These are phyloP conservation scores for Symphodus melops DNA, from an alignment of 2,113 vertebrate species.

Conservation along the genomic window DNA sequence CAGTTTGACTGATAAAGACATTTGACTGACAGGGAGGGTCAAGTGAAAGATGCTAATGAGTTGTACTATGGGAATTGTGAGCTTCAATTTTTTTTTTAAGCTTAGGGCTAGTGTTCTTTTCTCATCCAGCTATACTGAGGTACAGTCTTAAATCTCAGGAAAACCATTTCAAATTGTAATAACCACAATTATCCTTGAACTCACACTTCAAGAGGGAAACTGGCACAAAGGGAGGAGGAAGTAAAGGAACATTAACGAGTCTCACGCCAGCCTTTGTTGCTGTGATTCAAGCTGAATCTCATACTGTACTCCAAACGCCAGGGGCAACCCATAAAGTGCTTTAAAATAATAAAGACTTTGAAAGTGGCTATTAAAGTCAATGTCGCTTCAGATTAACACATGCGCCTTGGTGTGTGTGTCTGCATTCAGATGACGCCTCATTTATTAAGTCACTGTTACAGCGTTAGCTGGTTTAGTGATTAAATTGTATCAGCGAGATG, in stretches of 20 bases:
- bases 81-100: background rate
- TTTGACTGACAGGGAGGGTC: background rate
- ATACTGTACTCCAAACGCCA: conserved; percentile 25
- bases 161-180: conserved; percentile 23
- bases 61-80: background rate
- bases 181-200: conserved; percentile 10
- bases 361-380: conserved; percentile 71
- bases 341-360: conserved; percentile 73
- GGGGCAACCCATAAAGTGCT: conserved; percentile 58
- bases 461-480: conserved; percentile 7
- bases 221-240: background rate
- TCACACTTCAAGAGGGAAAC: conserved; percentile 10
- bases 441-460: conserved; percentile 41
- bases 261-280: conserved; percentile 25
- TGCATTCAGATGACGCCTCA: conserved; percentile 14
- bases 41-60: background rate
- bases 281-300: conserved; percentile 42
- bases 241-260: background rate
- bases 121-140: conserved; percentile 2
- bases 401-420: background rate
- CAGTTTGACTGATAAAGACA: conserved; percentile 1
- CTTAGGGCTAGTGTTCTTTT: background rate
- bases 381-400: conserved; percentile 59
- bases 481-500: conserved; percentile 1
- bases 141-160: background rate